Evolutionary conservation across 2,797 vertebrate species (phyloP).

Genomic region (Spondyliosoma cantharus): DNA sequence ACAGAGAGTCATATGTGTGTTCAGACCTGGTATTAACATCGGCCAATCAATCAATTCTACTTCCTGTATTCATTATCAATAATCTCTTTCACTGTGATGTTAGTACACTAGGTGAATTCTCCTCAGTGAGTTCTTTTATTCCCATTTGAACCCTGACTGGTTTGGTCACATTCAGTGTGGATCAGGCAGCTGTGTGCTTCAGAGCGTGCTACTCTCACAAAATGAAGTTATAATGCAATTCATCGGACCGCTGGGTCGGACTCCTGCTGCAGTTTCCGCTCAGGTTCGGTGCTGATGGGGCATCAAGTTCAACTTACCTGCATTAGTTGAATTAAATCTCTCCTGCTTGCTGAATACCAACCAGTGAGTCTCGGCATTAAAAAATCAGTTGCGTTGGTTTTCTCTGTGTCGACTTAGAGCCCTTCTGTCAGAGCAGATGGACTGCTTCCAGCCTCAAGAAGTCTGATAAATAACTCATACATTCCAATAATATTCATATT

Average conservation of each 20-base stretch:
- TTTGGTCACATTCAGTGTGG: constrained; percentile 5
- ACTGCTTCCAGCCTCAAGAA: constrained; percentile 31
- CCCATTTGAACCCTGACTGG: not conserved
- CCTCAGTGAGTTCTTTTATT: not conserved
- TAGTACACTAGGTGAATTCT: not conserved
- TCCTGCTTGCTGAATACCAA: constrained; percentile 23
- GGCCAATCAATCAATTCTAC: not conserved
- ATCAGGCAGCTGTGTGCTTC: constrained; percentile 6
- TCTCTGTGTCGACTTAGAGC: constrained; percentile 14
- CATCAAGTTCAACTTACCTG: constrained; percentile 26
- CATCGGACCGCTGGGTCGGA: constrained; percentile 10
- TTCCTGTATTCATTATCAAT: not conserved
- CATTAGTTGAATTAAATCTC: constrained; percentile 5
- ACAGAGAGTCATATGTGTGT: not conserved
- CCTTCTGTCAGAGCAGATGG: constrained; percentile 53
- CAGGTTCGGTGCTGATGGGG: constrained; percentile 44
- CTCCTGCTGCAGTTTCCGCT: constrained; percentile 18
- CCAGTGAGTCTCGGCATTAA: not conserved
- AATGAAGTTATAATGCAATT: constrained; percentile 37
- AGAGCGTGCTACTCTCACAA: not conserved
- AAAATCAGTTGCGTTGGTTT: not conserved
- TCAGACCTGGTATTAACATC: no score
- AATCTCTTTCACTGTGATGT: not conserved
- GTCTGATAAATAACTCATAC: constrained; percentile 31
- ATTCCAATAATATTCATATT: constrained; percentile 12